Evolutionary conservation across 2,888 invertebrate genomes (phyloP), one percentile per base, ranked within the genome.

Genomic region (Drosophila pseudotakahashii): DNA sequence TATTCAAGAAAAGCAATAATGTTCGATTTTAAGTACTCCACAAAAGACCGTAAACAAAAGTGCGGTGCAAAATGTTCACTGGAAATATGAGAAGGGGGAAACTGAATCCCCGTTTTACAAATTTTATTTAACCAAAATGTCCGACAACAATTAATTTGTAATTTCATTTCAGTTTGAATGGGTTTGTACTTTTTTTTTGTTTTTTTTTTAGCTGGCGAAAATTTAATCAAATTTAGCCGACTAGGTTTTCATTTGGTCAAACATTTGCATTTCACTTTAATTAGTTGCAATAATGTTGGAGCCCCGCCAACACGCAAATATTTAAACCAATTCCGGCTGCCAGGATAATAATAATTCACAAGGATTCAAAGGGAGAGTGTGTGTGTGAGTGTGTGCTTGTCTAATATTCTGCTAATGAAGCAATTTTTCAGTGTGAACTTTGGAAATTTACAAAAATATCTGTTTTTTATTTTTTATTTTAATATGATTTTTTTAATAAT

Each of bases 221-320:
- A 63, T 81, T 73, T 63, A 73, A 81, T 77, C 62, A 72, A 75
- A 67, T 78, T 50, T 26, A 39, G 61, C 14, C 42, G 9, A 26
- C 16, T 36, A 48, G 37, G 23, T 53, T 75, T 73, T 70, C 76
- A 77, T 81, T 71, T 63, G 67, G 64, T 73, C 66, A 76, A 87
- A 87, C 75, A 81, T 87, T 87, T 78, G 73, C 78, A 72, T 84
- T 84, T 73, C 71, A 67, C 63, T 84, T 84, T 73, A 82, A 87
- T 82, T 84, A 81, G 77, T 72, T 78, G 78, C 70, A 68, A 69
- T 73, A 72, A 72, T 78, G 72, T 63, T 60, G 42, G 37, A n/a
- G 34, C 11, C 32, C 16, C 7, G 42, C 7, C 9, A 10, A 14
- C 44, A 7, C 11, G 52, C 55, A 75, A 79, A 78, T 68, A 69